A percentile compares a stretch with the other conserved stretches of the same genome.
Conservation (phyloP, 1,140 invertebrate genomes). For the Aphaenogaster ashmeadi region DNA sequence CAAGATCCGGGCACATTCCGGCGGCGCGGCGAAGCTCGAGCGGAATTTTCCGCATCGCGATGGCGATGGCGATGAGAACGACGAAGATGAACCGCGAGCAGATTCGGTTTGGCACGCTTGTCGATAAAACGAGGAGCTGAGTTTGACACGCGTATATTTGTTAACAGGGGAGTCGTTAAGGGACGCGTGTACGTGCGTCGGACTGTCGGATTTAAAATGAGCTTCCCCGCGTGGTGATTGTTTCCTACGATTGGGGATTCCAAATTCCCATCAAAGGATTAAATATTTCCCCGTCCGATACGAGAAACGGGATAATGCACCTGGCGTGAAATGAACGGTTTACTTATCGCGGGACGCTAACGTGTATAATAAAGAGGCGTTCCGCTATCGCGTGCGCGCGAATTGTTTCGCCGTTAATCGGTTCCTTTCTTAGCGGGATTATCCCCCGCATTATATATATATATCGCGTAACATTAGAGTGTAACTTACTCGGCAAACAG, state of each 20-base stretch:
- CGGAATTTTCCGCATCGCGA: slow-evolving; percentile 29
- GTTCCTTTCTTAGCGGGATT: slow-evolving; percentile 51
- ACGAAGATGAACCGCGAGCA: slow-evolving; percentile 6
- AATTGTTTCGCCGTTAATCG: slow-evolving; percentile 55
- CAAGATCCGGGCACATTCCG: slow-evolving; percentile 43
- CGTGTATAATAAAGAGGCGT: slow-evolving; percentile 45
- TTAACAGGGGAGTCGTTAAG: slow-evolving; percentile 4
- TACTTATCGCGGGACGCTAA: slow-evolving; percentile 18
- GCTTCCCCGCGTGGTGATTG: neutral
- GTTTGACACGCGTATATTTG: slow-evolving; percentile 24
- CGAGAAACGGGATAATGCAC: slow-evolving; percentile 51
- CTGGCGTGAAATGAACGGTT: slow-evolving; percentile 49
- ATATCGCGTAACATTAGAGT: slow-evolving; percentile 54
- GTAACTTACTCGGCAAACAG: slow-evolving; percentile 58
- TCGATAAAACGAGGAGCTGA: slow-evolving; percentile 31
- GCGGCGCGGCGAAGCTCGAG: neutral
- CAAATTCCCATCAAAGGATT: slow-evolving; percentile 53
- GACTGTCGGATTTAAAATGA: slow-evolving; percentile 31
- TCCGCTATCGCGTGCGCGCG: slow-evolving; percentile 37
- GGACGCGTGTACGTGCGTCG: neutral
- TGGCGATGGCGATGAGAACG: neutral
- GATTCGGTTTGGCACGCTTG: neutral
- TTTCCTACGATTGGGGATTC: slow-evolving; percentile 33
- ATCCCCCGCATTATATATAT: slow-evolving; percentile 18
- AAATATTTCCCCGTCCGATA: slow-evolving; percentile 36